A percentile compares a stretch with the other conserved stretches of the same genome.
phyloP scores from a whole-genome alignment of 2,888 invertebrate genomes.

The Chymomyza fuscimana region DNA sequence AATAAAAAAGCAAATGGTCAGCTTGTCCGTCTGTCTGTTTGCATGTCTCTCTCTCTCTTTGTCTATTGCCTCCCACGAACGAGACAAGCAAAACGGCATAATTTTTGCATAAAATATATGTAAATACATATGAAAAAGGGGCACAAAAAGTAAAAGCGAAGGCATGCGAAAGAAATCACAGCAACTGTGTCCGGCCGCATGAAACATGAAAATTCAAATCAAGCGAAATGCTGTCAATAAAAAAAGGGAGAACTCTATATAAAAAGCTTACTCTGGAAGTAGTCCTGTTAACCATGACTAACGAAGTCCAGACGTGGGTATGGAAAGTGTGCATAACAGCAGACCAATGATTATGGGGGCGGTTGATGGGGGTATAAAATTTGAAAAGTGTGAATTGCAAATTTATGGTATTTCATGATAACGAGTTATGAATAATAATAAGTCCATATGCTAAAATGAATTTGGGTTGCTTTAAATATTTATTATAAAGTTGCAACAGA shows the following conservation, averaged over 20 bases:
- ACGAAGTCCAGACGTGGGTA: constrained; percentile 61
- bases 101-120: constrained; percentile 78
- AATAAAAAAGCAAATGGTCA: constrained; percentile 72
- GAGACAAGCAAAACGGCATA: constrained; percentile 65
- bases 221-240: constrained; percentile 72
- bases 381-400: constrained; percentile 76
- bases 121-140: constrained; percentile 69
- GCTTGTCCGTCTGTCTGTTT: constrained; percentile 45
- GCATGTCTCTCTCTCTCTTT: neutral
- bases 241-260: constrained; percentile 19
- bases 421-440: constrained; percentile 75
- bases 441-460: constrained; percentile 12
- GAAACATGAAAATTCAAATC: constrained; percentile 68
- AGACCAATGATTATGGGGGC: constrained; percentile 7
- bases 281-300: constrained; percentile 51
- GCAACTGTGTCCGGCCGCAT: constrained; percentile 47
- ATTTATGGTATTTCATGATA: constrained; percentile 59
- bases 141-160: constrained; percentile 32
- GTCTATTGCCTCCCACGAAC: constrained; percentile 56
- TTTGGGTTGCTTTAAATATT: constrained; percentile 10
- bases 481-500: constrained; percentile 16
- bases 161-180: constrained; percentile 59
- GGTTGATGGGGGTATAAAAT: constrained; percentile 50
- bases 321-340: constrained; percentile 6
- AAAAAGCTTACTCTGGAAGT: constrained; percentile 19